A percentile compares a stretch with the other conserved stretches of the same genome.
Evolutionary conservation across 2,888 invertebrate species (phyloP).

Genomic region (Cerastoderma edule): DNA sequence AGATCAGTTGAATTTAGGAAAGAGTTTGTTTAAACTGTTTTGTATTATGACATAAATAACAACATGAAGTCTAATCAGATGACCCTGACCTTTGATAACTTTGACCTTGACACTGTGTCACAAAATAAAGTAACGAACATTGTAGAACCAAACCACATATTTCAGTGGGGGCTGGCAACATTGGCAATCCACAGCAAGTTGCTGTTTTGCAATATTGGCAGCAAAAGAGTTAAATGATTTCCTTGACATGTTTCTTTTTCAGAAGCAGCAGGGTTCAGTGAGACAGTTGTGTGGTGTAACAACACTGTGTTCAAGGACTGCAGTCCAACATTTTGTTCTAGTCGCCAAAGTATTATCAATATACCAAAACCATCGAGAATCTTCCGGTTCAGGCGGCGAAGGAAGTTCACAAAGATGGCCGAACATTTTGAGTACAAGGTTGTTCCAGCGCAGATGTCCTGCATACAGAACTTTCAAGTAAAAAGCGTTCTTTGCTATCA

Average conservation of each 20-base stretch:
- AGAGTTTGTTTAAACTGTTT: too few relatives aligned
- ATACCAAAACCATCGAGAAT: slow-evolving; percentile 81
- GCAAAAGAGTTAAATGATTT: slow-evolving; percentile 1
- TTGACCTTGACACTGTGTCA: too few relatives aligned
- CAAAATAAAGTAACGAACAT: too few relatives aligned
- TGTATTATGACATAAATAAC: too few relatives aligned
- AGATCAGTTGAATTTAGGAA: too few relatives aligned
- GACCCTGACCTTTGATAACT: too few relatives aligned
- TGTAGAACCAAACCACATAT: too few relatives aligned
- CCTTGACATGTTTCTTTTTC: slow-evolving; percentile 56
- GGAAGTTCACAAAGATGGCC: slow-evolving; percentile 83
- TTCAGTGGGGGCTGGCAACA: too few relatives aligned
- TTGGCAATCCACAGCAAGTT: too few relatives aligned
- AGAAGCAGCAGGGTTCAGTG: slow-evolving; percentile 82
- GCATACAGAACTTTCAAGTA: slow-evolving; percentile 83
- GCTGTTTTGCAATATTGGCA: too few relatives aligned
- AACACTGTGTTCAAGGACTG: slow-evolving; percentile 82
- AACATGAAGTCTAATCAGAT: too few relatives aligned
- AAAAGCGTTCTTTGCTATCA: slow-evolving; percentile 82
- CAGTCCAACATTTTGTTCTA: slow-evolving; percentile 82
- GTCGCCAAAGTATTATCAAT: slow-evolving; percentile 82
- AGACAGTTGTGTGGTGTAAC: slow-evolving; percentile 80
- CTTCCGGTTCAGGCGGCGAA: slow-evolving; percentile 81
- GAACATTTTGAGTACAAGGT: slow-evolving; percentile 84
- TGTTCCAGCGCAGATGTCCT: slow-evolving; percentile 83